phyloP scores from a whole-genome alignment of 2,113 vertebrate species.

The Varanus salvator region DNA sequence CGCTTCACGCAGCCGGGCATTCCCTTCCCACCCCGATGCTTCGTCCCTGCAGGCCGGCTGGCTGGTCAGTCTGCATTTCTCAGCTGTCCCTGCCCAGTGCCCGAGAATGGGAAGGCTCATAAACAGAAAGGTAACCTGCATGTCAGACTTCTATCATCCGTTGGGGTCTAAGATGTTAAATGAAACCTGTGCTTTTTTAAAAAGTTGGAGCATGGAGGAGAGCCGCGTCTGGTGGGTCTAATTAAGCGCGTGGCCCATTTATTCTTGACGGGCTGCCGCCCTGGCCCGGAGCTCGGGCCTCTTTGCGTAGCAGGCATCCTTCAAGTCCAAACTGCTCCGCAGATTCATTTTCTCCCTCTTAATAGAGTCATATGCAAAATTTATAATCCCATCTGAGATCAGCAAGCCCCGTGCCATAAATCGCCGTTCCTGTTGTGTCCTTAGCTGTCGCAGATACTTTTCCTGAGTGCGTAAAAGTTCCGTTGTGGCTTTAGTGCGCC shows the following conservation, averaged over 20 bases:
- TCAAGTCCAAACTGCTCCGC: not conserved
- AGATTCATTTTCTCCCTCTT: constrained; percentile 29
- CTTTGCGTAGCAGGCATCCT: constrained; percentile 7
- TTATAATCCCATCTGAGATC: not conserved
- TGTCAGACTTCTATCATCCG: not conserved
- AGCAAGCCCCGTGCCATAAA: not conserved
- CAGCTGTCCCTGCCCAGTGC: not conserved
- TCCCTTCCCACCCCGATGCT: too few species aligned
- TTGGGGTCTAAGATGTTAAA: not conserved
- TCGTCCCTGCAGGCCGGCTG: too few species aligned
- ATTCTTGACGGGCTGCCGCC: not conserved
- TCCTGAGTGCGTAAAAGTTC: not conserved
- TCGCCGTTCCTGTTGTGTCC: not conserved
- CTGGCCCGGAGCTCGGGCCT: not conserved
- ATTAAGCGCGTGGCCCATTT: not conserved
- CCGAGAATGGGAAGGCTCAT: not conserved
- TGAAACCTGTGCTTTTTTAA: not conserved
- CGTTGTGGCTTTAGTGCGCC: not conserved
- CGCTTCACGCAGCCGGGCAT: too few species aligned
- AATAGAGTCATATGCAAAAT: constrained; percentile 15
- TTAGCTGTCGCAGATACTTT: not conserved
- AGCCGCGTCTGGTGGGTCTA: not conserved
- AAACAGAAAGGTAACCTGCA: not conserved
- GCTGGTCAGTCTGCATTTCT: not conserved
- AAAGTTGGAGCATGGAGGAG: not conserved